Conservation (phyloP, 2,797 vertebrate genomes). For the Rhinichthys osculus region DNA sequence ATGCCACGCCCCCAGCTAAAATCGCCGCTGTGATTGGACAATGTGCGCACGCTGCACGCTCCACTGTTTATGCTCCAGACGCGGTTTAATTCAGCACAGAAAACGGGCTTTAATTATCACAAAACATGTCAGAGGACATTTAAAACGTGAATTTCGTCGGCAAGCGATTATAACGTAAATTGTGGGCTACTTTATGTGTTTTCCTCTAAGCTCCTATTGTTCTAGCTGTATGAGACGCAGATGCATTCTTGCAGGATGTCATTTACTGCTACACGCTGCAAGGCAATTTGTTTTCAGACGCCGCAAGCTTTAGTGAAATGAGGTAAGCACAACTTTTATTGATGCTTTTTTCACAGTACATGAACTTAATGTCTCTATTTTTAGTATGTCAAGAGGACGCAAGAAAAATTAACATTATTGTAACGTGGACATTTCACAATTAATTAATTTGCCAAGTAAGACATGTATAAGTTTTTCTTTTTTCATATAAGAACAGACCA, state of each 20-base stretch:
- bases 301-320: neutral
- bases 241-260: neutral
- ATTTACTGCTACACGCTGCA: constrained; percentile 2
- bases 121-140: neutral
- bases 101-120: neutral
- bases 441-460: neutral
- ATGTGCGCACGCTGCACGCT: neutral
- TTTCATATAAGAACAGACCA: neutral
- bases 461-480: neutral
- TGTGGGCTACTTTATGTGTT: neutral
- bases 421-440: neutral
- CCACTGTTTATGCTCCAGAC: neutral
- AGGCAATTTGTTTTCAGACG: constrained; percentile 6
- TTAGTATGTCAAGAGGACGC: neutral
- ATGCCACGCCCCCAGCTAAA: constrained; percentile 4
- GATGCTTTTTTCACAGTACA: constrained; percentile 45
- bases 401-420: neutral
- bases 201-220: constrained; percentile 1
- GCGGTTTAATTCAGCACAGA: neutral
- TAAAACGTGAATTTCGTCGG: neutral
- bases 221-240: neutral
- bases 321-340: constrained; percentile 23
- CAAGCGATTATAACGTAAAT: neutral
- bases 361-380: neutral
- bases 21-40: neutral